Conservation (phyloP, 1,140 invertebrate genomes). For the silkworm (Bombyx mori) region ASM3026992v2 NC_085129.1:21030501-21031000, state of each 20-base stretch:
- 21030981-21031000: slow-evolving; percentile 23
- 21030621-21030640: no score
- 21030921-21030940: slow-evolving; percentile 31
- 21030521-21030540: background rate
- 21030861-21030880: no score
- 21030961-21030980: slow-evolving; percentile 17
- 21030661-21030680: no score
- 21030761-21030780: background rate
- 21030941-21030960: slow-evolving; percentile 14
- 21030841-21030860: background rate
- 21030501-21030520: background rate
- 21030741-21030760: no score
- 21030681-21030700: no score
- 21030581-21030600: no score
- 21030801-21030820: background rate
- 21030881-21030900: background rate
- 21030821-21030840: no score
- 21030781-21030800: background rate
- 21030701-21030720: background rate
- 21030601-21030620: no score
- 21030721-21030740: background rate
- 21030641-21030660: no score
- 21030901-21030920: slow-evolving; percentile 30
- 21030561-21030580: background rate
- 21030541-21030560: background rate